Base-by-base conservation (phyloP, 2,113 vertebrate genomes). In the Oncorhynchus tshawytscha region DNA sequence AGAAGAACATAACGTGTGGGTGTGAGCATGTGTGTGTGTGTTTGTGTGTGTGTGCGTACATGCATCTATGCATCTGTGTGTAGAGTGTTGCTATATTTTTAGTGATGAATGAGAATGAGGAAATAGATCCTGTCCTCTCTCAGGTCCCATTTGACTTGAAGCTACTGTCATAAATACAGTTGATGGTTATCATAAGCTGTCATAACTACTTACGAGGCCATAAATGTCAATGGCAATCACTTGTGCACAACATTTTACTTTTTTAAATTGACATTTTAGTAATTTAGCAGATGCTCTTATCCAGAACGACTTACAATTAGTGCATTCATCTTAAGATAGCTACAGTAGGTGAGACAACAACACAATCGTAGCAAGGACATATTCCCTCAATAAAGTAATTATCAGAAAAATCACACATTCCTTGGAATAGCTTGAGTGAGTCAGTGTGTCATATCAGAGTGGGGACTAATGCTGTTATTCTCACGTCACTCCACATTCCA, bases 141-240 rank as follows among this genome's bases (percentile, higher is more conserved):
- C 57, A 74, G 72, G 57, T 22, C 69, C 54, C 13, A 78, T 86
- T 76, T 74, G 51, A 84, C 25, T 83, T 66, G 39, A 73, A 73
- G 59, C 18, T 6, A 1, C 64, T 74, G 60, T 73, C 57, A 78
- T 29, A 78, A 69, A 71, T 0, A 45, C 39, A 45, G 9, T 48
- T 80, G 73, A 79, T 65, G 57, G 72, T 70, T 48, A 25, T 39
- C 59, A 78, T 78, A 64, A 68, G 57, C 72, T 73, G 65, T 74
- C 74, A 71, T 60, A 12, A 81, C 79, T 66, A 72, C 78, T 75
- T 71, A 68, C 70, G 78, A 13, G 59, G 6, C 6, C 54, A 71
- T 73, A 73, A 85, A 78, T 81, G 81, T 83, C 76, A 82, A 39
- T 25, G 22, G 2, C 2, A 75, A 69, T 81, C 81, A 72, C 73